Evolutionary conservation across 2,113 vertebrate species (phyloP).

Genomic region (Accipiter virgatus): DNA sequence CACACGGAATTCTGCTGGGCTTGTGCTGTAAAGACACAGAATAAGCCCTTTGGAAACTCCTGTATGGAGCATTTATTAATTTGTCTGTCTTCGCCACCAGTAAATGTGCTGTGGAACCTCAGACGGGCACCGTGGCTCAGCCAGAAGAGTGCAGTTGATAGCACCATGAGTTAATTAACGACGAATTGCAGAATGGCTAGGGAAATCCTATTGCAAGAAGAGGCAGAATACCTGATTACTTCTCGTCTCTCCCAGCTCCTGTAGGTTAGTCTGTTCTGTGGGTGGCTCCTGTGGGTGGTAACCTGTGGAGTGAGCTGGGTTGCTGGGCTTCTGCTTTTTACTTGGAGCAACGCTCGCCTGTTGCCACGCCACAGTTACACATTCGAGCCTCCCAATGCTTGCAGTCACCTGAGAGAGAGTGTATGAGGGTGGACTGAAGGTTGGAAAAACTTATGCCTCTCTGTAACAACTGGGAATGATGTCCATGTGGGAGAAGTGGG

Average conservation of each 20-base stretch:
- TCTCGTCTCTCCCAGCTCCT: not conserved
- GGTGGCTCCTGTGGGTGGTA: not conserved
- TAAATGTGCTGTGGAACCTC: not conserved
- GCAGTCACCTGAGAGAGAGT: accelerated
- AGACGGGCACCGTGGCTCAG: not conserved
- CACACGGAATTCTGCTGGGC: not conserved
- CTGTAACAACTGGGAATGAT: not conserved
- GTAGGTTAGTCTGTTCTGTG: not conserved
- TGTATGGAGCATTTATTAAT: not conserved
- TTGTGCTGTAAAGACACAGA: not conserved
- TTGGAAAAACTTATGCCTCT: not conserved
- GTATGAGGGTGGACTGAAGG: too few relatives aligned
- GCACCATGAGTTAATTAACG: not conserved
- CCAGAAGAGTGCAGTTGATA: not conserved
- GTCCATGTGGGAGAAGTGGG: not conserved
- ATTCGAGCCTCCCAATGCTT: accelerated
- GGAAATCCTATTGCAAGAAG: not conserved
- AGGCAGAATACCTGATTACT: not conserved
- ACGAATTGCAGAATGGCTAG: not conserved
- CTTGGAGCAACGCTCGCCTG: accelerated
- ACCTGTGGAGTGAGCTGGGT: not conserved
- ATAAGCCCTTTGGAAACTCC: not conserved
- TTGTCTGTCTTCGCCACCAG: not conserved
- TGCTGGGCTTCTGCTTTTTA: not conserved
- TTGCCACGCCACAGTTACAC: accelerated